phyloP scores from a whole-genome alignment of 2,113 vertebrate species.

The Percopsis transmontana region DNA sequence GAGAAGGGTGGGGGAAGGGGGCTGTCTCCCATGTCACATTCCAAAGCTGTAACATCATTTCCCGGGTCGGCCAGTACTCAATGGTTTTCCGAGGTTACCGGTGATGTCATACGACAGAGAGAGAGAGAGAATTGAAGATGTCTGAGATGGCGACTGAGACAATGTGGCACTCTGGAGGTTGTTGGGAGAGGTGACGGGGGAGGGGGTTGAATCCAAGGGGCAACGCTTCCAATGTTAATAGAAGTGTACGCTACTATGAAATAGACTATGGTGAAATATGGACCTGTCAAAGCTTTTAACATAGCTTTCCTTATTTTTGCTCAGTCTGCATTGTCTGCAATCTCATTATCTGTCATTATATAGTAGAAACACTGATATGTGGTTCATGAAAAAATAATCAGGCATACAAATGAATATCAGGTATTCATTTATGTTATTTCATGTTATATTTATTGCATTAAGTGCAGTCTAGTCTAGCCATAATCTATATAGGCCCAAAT shows the following conservation, averaged over 20 bases:
- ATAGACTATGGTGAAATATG: neutral
- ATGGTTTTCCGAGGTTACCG: constrained; percentile 66
- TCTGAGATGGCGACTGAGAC: constrained; percentile 45
- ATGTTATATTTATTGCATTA: constrained; percentile 44
- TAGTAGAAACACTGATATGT: no score
- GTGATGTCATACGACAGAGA: constrained; percentile 70
- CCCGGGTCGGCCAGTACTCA: constrained; percentile 64
- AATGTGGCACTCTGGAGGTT: constrained; percentile 32
- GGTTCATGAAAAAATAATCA: no score
- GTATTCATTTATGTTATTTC: no score
- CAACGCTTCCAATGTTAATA: neutral
- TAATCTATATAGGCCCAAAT: neutral
- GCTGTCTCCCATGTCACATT: constrained; percentile 63
- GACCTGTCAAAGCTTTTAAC: constrained; percentile 1
- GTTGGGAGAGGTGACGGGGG: neutral
- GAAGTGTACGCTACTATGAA: neutral
- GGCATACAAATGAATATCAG: no score
- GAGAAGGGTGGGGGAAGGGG: constrained; percentile 18
- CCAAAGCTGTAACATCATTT: constrained; percentile 75
- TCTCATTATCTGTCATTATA: constrained; percentile 7
- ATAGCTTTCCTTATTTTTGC: neutral
- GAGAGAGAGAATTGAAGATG: constrained; percentile 44
- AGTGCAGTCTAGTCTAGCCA: constrained; percentile 31
- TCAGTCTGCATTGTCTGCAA: neutral
- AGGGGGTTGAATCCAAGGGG: neutral